Evolutionary conservation across 1,140 invertebrate species (phyloP).

Genomic region (Mamestra configurata): DNA sequence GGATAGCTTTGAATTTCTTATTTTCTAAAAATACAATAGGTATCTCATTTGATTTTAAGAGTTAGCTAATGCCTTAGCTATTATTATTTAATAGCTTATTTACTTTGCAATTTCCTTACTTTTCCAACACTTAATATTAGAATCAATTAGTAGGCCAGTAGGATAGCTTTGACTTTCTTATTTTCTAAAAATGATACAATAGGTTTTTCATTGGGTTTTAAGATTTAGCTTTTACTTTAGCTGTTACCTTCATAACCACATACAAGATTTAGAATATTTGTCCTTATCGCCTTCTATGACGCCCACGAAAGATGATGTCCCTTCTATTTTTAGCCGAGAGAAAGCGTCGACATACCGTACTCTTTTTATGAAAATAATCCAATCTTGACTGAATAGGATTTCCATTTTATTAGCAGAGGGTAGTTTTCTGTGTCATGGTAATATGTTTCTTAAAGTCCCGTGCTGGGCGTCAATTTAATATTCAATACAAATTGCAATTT

Average conservation of each 20-base stretch:
- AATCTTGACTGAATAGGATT: neutral
- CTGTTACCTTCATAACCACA: neutral
- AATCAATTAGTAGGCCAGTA: too few species aligned
- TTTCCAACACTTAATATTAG: too few species aligned
- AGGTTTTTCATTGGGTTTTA: too few species aligned
- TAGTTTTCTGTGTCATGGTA: slow-evolving; percentile 15
- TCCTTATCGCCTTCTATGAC: neutral
- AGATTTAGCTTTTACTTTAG: neutral
- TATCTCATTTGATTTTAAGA: too few species aligned
- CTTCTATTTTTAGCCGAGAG: slow-evolving; percentile 12
- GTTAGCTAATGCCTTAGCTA: too few species aligned
- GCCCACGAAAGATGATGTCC: neutral
- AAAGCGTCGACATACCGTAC: neutral
- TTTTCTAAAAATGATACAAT: too few species aligned
- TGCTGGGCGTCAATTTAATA: neutral
- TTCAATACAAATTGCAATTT: neutral
- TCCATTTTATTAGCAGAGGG: neutral
- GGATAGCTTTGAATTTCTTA: too few species aligned
- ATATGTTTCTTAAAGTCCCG: neutral
- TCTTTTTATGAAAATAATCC: slow-evolving; percentile 21
- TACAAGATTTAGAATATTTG: slow-evolving; percentile 6
- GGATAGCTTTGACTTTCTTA: too few species aligned
- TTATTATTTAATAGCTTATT: too few species aligned
- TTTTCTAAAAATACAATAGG: too few species aligned
- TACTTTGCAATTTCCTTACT: too few species aligned